These are phyloP conservation scores for Andrena praecox DNA, from an alignment of 2,888 invertebrate species.

Conservation along the genomic window DNA sequence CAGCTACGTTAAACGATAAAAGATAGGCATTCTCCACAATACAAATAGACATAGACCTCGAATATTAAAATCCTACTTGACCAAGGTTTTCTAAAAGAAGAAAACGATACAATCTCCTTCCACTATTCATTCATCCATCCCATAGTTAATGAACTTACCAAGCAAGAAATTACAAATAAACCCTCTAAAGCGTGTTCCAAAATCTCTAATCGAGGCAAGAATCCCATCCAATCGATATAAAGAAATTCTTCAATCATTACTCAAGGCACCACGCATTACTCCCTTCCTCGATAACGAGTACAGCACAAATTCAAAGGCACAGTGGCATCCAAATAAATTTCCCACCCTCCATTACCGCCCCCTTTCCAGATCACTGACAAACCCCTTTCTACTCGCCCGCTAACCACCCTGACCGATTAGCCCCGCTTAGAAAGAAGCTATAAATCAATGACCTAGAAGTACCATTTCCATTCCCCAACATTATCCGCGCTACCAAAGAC, in stretches of 20 bases:
- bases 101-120: not conserved
- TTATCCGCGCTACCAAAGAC: not conserved
- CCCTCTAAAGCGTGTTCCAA: not conserved
- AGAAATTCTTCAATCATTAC: slow-evolving; percentile 23
- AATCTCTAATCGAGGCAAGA: not conserved
- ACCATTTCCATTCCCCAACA: not conserved
- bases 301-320: not conserved
- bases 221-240: slow-evolving; percentile 1
- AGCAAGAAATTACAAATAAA: not conserved
- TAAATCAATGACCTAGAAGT: too few relatives aligned
- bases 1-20: too few relatives aligned
- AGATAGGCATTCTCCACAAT: too few relatives aligned
- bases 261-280: not conserved
- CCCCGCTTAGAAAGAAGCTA: too few relatives aligned
- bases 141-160: not conserved
- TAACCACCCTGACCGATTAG: too few relatives aligned
- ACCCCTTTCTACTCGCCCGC: not conserved
- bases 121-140: not conserved
- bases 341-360: not conserved
- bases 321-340: not conserved
- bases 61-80: not conserved
- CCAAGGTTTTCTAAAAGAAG: not conserved
- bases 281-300: too few relatives aligned
- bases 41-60: not conserved
- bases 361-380: not conserved